Base-by-base conservation (phyloP, 2,888 invertebrate species). In the Clivina fossor region DNA sequence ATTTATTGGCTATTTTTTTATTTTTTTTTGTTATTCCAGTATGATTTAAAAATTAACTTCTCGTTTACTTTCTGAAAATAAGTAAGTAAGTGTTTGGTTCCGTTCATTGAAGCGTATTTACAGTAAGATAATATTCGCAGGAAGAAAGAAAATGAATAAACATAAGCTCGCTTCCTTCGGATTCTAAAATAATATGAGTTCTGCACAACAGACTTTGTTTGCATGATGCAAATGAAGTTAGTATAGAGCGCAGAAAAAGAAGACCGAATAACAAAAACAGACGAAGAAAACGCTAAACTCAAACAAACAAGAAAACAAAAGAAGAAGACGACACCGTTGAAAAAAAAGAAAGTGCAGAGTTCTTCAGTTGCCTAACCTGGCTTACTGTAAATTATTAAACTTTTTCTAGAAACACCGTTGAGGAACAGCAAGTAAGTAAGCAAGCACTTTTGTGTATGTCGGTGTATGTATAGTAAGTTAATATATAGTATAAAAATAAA, bases 101-200 rank as follows among this genome's bases (percentile, higher is more conserved):
- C n/a, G n/a, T n/a, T n/a, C n/a, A n/a, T n/a, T n/a, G n/a, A n/a
- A n/a, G n/a, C n/a, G n/a, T n/a, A n/a, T n/a, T n/a, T n/a, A n/a
- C n/a, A 40, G 22, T 20, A 40, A 40, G 40, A 40, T 40, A 40
- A 40, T 40, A 40, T 40, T 40, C 40, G 22, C 20, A 20, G 30
- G 32, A 41, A 43, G 41, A 41, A 53, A 53, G 53, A 43, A 53
- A 53, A 53, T 53, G 53, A 53, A 53, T 53, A 53, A 53, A 53
- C 44, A 44, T 53, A 53, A 53, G 44, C 44, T 32, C 22, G 24
- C 38, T 28, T 37, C 32, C 32, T 28, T 32, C 37, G 44, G 24
- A 53, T 44, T 53, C 53, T 44, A 44, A 28, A 53, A 53, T 53
- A 53, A 53, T 53, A 53, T 53, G 44, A 44, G 44, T 37, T 37